Percentiles rank a stretch among this genome's conserved stretches.
Evolutionary conservation across 2,888 invertebrate genomes (phyloP).

Genomic region (Lasioglossum villosulum): DNA sequence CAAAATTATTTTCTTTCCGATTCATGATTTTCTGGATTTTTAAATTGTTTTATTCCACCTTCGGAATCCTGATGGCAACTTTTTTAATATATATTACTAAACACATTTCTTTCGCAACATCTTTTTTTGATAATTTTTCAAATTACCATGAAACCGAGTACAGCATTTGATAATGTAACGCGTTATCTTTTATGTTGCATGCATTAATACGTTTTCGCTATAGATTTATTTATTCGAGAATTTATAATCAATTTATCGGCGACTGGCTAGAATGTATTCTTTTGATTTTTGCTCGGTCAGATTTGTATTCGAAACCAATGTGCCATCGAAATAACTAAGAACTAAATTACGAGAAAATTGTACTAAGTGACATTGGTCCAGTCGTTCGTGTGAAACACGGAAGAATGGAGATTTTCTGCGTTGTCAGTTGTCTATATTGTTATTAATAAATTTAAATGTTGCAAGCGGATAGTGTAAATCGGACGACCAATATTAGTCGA

Average conservation of each 20-base stretch:
- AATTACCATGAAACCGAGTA: neutral
- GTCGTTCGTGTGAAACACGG: neutral
- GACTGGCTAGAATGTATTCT: neutral
- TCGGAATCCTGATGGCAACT: neutral
- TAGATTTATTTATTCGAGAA: no score
- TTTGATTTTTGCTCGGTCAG: neutral
- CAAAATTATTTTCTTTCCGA: neutral
- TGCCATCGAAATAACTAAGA: neutral
- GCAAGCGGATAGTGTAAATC: slow-evolving; percentile 15
- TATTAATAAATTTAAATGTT: slow-evolving; percentile 44
- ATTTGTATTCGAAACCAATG: neutral
- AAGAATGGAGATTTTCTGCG: slow-evolving; percentile 16
- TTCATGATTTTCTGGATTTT: neutral
- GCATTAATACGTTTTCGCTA: neutral
- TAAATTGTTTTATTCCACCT: neutral
- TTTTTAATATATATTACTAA: neutral
- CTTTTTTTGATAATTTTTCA: neutral
- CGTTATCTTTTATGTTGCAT: neutral
- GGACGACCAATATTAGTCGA: slow-evolving; percentile 5
- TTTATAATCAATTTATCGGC: neutral
- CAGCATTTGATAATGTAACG: neutral
- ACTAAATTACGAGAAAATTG: neutral
- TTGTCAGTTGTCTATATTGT: slow-evolving; percentile 12
- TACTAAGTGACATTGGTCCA: neutral
- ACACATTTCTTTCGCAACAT: neutral